These are phyloP conservation scores for Hippopotamyrus pictus DNA, from an alignment of 2,797 vertebrate genomes.

Conservation along the genomic window DNA sequence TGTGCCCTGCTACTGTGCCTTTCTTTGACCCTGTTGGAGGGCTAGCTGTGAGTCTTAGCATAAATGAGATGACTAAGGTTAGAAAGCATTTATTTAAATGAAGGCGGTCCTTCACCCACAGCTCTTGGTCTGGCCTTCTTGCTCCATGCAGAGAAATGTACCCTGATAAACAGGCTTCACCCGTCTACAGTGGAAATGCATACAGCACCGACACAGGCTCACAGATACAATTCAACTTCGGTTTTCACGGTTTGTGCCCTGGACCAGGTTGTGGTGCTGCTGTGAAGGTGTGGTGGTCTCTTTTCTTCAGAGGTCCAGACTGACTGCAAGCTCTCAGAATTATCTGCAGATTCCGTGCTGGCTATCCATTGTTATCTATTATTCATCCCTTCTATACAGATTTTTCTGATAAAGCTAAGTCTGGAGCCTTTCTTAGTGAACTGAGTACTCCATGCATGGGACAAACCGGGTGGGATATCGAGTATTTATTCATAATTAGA, in stretches of 20 bases:
- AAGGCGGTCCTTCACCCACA: neutral
- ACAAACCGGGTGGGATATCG: neutral
- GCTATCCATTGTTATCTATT: neutral
- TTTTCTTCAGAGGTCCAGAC: neutral
- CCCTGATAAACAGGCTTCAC: neutral
- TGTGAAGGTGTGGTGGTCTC: conserved; percentile 40
- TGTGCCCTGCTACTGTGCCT: neutral
- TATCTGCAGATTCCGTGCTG: neutral
- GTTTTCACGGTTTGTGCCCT: conserved; percentile 40
- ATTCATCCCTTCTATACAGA: neutral
- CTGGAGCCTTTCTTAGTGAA: neutral
- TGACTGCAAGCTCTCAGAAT: neutral
- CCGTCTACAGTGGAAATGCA: neutral
- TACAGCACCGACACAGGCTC: conserved; percentile 26
- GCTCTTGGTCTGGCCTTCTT: neutral
- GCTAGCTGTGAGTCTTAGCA: neutral
- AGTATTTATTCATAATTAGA: neutral
- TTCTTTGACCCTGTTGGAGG: neutral
- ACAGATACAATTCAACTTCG: conserved; percentile 31
- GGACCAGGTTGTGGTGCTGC: conserved; percentile 12
- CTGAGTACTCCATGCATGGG: neutral
- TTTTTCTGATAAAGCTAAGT: neutral
- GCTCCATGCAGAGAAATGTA: neutral
- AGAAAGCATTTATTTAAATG: neutral
- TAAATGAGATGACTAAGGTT: neutral